Evolutionary conservation across 2,113 vertebrate genomes (phyloP).

Genomic region (Columba janthina): DNA sequence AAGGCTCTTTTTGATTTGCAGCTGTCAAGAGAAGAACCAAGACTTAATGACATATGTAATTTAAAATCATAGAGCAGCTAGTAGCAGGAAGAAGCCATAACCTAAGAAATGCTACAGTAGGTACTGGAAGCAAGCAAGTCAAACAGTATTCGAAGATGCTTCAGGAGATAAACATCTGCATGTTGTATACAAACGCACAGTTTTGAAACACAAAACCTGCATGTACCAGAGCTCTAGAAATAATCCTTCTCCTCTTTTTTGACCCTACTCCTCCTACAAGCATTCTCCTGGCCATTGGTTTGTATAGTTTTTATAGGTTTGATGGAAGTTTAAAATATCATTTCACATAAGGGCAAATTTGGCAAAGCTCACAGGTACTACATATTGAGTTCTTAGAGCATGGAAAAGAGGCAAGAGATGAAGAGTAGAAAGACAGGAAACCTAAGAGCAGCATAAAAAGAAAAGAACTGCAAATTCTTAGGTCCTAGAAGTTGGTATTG

Average conservation of each 20-base stretch:
- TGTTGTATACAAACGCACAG: not conserved
- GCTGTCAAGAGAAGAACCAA: conserved; percentile 77
- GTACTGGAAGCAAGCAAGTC: not conserved
- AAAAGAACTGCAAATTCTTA: not conserved
- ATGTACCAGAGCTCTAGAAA: not conserved
- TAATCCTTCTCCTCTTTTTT: not conserved
- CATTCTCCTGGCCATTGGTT: not conserved
- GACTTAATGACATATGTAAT: conserved; percentile 8
- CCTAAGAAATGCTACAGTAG: not conserved
- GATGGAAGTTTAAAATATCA: not conserved
- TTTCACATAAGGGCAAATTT: not conserved
- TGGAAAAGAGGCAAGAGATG: not conserved
- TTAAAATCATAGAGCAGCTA: not conserved
- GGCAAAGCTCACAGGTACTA: not conserved
- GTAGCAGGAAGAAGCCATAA: not conserved
- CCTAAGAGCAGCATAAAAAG: not conserved
- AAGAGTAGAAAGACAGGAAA: not conserved
- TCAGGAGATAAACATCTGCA: not conserved
- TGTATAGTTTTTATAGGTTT: not conserved
- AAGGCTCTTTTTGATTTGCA: conserved; percentile 95
- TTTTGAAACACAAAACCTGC: not conserved
- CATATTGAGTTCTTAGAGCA: not conserved
- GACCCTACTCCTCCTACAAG: not conserved
- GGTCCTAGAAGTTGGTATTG: not conserved
- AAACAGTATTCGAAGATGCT: not conserved